A percentile compares a stretch with the other conserved stretches of the same genome.
Conservation (phyloP, 2,888 invertebrate species). For the Hydroisotoma schaefferi region DNA sequence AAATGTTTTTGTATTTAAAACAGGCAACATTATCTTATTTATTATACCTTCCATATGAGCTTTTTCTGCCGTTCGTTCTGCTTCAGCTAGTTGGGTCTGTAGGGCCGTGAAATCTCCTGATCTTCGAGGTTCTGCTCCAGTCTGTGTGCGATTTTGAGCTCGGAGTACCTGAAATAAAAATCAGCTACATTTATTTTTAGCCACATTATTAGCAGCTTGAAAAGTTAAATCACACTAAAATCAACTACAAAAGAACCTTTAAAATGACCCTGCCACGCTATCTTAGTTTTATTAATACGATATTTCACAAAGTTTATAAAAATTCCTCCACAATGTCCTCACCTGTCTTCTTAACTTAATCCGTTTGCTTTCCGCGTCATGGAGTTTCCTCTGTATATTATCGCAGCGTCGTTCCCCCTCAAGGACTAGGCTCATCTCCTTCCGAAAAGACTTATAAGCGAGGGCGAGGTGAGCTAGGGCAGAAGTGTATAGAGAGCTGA, state of each 20-base stretch:
- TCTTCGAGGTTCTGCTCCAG: conserved; percentile 31
- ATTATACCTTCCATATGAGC: conserved; percentile 55
- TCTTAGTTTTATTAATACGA: too few species aligned
- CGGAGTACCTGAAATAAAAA: conserved; percentile 35
- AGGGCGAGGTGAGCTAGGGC: conserved; percentile 42
- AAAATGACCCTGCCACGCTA: too few species aligned
- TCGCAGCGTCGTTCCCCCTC: conserved; percentile 48
- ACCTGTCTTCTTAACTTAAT: conserved; percentile 45
- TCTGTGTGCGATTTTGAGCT: conserved; percentile 43
- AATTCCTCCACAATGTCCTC: neutral
- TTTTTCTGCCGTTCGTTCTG: conserved; percentile 54
- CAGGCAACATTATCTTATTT: neutral
- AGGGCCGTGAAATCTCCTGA: conserved; percentile 53
- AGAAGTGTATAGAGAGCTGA: conserved; percentile 37
- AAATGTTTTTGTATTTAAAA: neutral
- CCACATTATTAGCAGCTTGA: too few species aligned
- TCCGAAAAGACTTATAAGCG: conserved; percentile 46
- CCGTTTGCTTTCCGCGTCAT: conserved; percentile 45
- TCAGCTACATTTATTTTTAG: too few species aligned
- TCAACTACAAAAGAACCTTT: too few species aligned
- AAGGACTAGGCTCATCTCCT: conserved; percentile 45
- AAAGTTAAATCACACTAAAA: too few species aligned
- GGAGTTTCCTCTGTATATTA: conserved; percentile 34
- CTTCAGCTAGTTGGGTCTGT: conserved; percentile 54
- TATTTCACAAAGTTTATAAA: too few species aligned